A percentile compares a stretch with the other conserved stretches of the same genome.
These are phyloP conservation scores for Onychomys torridus DNA, from an alignment of 2,797 vertebrate species.

Conservation along the genomic window DNA sequence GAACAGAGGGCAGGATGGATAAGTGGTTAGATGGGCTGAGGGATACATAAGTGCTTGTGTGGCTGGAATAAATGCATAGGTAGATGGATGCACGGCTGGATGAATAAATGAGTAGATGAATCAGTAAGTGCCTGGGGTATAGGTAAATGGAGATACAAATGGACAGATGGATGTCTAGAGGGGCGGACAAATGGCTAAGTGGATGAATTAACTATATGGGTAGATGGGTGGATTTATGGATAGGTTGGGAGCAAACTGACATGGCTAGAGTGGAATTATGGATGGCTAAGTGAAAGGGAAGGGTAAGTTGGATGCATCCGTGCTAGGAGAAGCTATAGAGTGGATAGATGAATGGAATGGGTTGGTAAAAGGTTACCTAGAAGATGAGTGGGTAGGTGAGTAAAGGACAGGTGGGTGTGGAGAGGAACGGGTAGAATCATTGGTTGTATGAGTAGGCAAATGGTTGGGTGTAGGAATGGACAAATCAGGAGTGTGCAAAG, in stretches of 20 bases:
- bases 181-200: background rate
- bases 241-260: background rate
- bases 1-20: slow-evolving; percentile 2
- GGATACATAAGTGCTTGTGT: background rate
- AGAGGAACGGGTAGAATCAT: background rate
- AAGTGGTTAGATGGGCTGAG: slow-evolving; percentile 40
- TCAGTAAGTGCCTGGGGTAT: background rate
- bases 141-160: background rate
- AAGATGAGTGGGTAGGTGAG: background rate
- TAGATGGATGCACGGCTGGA: slow-evolving; percentile 10
- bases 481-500: slow-evolving; percentile 8
- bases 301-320: background rate
- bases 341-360: background rate
- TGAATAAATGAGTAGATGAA: background rate
- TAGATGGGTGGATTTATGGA: slow-evolving; percentile 7
- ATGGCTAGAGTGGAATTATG: background rate
- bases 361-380: background rate
- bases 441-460: background rate
- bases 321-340: background rate
- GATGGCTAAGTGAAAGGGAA: slow-evolving; percentile 31
- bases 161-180: background rate
- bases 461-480: background rate
- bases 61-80: background rate
- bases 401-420: background rate
- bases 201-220: background rate